Conservation (phyloP, 2,888 invertebrate genomes). For the Spilarctia lutea region DNA sequence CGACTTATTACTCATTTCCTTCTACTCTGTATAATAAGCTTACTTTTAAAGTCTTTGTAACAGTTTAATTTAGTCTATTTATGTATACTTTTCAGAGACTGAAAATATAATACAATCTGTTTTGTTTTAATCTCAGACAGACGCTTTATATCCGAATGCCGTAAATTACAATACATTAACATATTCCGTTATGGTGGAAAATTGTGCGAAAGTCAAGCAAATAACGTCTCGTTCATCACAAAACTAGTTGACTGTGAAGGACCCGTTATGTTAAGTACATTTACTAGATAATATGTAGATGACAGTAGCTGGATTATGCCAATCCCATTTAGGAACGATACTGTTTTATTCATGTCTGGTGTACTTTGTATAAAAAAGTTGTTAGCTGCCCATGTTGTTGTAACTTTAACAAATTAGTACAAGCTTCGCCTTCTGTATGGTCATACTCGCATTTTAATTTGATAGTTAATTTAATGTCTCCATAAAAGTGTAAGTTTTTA, state of each 20-base stretch:
- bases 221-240: constrained; percentile 28
- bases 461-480: constrained; percentile 22
- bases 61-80: constrained; percentile 1
- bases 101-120: background rate
- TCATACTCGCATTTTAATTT: constrained; percentile 32
- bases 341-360: constrained; percentile 44
- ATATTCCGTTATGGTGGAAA: constrained; percentile 23
- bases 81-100: background rate
- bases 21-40: background rate
- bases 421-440: constrained; percentile 23
- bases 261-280: constrained; percentile 28
- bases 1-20: background rate
- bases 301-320: background rate
- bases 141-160: constrained; percentile 32
- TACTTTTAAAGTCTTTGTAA: background rate
- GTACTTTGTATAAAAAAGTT: constrained; percentile 38
- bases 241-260: constrained; percentile 32
- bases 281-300: constrained; percentile 28
- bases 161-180: constrained; percentile 29
- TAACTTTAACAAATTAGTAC: constrained; percentile 37
- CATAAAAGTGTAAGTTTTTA: constrained; percentile 22
- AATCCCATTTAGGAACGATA: constrained; percentile 28
- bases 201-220: constrained; percentile 25
- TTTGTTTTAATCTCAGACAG: constrained; percentile 34
- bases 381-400: constrained; percentile 28